These are phyloP conservation scores for Neodiprion virginianus DNA, from an alignment of 1,140 invertebrate genomes.

Conservation along the genomic window DNA sequence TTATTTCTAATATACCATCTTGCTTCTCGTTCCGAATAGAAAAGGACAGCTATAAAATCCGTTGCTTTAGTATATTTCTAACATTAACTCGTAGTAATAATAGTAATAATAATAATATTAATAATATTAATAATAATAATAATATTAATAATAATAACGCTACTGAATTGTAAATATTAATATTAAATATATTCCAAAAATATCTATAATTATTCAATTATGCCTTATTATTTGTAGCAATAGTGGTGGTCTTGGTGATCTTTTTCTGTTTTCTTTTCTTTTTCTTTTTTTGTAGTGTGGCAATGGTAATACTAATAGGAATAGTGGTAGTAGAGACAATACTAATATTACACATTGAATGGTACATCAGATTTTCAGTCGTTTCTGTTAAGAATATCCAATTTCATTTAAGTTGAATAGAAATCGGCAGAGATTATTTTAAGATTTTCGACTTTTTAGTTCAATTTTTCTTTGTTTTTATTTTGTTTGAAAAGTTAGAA, in stretches of 20 bases:
- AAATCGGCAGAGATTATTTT: no score
- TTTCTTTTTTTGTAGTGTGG: background rate
- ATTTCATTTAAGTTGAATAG: background rate
- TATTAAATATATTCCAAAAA: slow-evolving; percentile 58
- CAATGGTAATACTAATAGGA: slow-evolving; percentile 5
- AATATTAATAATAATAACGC: slow-evolving; percentile 48
- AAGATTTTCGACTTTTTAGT: background rate
- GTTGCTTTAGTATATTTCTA: slow-evolving; percentile 39
- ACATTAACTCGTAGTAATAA: slow-evolving; percentile 40
- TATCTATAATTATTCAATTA: slow-evolving; percentile 41
- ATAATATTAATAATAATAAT: slow-evolving; percentile 52
- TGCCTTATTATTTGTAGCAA: background rate
- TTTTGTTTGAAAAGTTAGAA: background rate
- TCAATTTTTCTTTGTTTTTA: background rate
- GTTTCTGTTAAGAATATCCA: background rate
- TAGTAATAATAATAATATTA: slow-evolving; percentile 31
- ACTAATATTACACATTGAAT: background rate
- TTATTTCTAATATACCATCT: slow-evolving; percentile 3
- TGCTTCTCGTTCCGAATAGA: slow-evolving; percentile 26
- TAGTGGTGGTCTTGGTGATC: slow-evolving; percentile 16
- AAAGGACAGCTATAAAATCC: slow-evolving; percentile 44
- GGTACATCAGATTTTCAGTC: background rate
- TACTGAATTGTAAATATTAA: slow-evolving; percentile 55
- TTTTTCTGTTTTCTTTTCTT: background rate
- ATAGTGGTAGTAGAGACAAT: background rate